Conservation (phyloP, 2,888 invertebrate genomes). For the Plebejus anna region DNA sequence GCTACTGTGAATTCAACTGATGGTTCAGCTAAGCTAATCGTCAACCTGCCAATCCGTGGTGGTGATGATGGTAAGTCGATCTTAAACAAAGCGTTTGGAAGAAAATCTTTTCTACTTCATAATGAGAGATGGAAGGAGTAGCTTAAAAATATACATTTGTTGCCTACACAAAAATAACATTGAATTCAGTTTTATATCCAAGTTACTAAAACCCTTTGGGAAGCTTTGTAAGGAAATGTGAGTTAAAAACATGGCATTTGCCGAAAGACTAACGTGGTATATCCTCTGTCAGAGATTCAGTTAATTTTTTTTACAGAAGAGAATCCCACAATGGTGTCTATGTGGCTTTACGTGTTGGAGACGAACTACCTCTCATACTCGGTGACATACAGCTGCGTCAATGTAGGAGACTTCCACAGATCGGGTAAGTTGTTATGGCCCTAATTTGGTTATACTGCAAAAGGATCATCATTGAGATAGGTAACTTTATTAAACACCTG, state of each 20-base stretch:
- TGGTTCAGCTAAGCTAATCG: slow-evolving; percentile 51
- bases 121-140: no score
- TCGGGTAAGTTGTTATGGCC: slow-evolving; percentile 47
- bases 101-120: no score
- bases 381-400: slow-evolving; percentile 82
- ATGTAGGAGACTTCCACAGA: slow-evolving; percentile 51
- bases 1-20: slow-evolving; percentile 50
- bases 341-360: slow-evolving; percentile 74
- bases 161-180: no score
- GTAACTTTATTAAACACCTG: no score
- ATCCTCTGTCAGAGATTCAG: background rate
- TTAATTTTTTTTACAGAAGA: slow-evolving; percentile 42
- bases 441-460: background rate
- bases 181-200: no score
- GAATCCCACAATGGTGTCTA: slow-evolving; percentile 41
- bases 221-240: no score
- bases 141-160: no score
- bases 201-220: no score
- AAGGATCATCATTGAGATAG: background rate
- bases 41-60: slow-evolving; percentile 48
- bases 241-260: no score
- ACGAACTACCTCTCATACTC: slow-evolving; percentile 83
- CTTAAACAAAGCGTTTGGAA: background rate
- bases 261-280: background rate
- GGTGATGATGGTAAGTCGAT: slow-evolving; percentile 48